Conservation (phyloP, 2,888 invertebrate genomes). For the Nesidiocoris tenuis region DNA sequence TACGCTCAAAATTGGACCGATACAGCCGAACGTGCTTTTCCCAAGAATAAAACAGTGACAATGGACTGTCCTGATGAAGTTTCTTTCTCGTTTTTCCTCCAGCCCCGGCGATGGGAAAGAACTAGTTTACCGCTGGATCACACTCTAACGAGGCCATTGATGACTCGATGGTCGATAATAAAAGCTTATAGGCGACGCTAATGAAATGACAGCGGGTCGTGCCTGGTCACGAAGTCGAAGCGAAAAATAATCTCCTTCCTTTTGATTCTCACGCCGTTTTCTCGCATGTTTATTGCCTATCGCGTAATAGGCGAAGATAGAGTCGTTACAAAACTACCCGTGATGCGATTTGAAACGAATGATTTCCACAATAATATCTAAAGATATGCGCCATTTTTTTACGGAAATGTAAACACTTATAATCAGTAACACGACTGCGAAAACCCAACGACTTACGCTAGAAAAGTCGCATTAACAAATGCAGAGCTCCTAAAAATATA, state of each 20-base stretch:
- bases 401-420: too few species aligned
- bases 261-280: background rate
- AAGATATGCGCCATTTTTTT: too few species aligned
- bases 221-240: slow-evolving; percentile 34
- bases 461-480: too few species aligned
- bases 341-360: too few species aligned
- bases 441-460: too few species aligned
- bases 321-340: background rate
- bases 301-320: background rate
- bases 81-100: background rate
- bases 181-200: slow-evolving; percentile 43
- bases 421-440: too few species aligned
- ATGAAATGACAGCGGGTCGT: slow-evolving; percentile 38
- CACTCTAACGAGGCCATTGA: slow-evolving; percentile 44
- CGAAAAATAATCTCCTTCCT: slow-evolving; percentile 9
- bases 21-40: too few species aligned
- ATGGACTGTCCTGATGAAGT: slow-evolving; percentile 33
- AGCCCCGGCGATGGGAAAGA: slow-evolving; percentile 2
- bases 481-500: background rate
- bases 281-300: background rate
- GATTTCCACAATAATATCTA: too few species aligned
- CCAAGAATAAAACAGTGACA: slow-evolving; percentile 37
- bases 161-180: slow-evolving; percentile 43
- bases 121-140: slow-evolving; percentile 40
- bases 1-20: too few species aligned